phyloP scores from a whole-genome alignment of 1,140 invertebrate genomes.

The Leptoteleia sp. region DNA sequence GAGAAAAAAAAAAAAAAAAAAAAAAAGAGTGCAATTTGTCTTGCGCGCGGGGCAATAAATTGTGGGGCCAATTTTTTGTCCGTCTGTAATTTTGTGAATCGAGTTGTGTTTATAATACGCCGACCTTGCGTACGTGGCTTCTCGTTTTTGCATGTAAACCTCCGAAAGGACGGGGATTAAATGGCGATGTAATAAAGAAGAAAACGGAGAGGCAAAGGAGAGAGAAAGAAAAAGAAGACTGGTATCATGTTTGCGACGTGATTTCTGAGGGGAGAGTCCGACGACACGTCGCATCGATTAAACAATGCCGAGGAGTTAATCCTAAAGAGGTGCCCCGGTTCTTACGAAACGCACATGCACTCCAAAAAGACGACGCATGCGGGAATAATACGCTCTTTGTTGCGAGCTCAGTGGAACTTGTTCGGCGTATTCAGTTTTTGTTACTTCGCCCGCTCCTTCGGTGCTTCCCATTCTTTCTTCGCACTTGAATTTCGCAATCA shows the following conservation, averaged over 20 bases:
- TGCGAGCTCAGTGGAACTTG: slow-evolving; percentile 18
- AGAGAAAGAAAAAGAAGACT: neutral
- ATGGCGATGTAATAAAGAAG: slow-evolving; percentile 28
- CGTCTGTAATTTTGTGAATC: slow-evolving; percentile 2
- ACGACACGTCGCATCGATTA: slow-evolving; percentile 43
- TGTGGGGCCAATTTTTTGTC: neutral
- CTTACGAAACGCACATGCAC: slow-evolving; percentile 28
- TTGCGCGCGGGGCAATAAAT: slow-evolving; percentile 1
- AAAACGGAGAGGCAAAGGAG: slow-evolving; percentile 4
- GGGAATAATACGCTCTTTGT: slow-evolving; percentile 37
- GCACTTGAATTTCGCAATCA: slow-evolving; percentile 31
- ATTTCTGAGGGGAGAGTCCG: slow-evolving; percentile 21
- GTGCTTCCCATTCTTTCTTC: slow-evolving; percentile 16
- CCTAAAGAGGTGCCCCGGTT: slow-evolving; percentile 20
- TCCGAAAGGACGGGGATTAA: slow-evolving; percentile 17
- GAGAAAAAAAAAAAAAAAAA: too few relatives aligned
- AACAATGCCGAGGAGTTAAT: slow-evolving; percentile 47
- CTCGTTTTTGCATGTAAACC: slow-evolving; percentile 9
- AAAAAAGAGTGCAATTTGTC: slow-evolving; percentile 5
- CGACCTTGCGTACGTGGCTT: slow-evolving; percentile 8
- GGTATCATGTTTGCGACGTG: slow-evolving; percentile 24
- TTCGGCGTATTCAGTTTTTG: slow-evolving; percentile 26
- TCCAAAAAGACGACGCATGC: slow-evolving; percentile 17
- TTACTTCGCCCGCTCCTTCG: slow-evolving; percentile 9
- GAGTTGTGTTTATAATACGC: neutral